A percentile compares a stretch with the other conserved stretches of the same genome.
These are phyloP conservation scores for Agapornis roseicollis DNA, from an alignment of 2,113 vertebrate genomes.

Conservation along the genomic window DNA sequence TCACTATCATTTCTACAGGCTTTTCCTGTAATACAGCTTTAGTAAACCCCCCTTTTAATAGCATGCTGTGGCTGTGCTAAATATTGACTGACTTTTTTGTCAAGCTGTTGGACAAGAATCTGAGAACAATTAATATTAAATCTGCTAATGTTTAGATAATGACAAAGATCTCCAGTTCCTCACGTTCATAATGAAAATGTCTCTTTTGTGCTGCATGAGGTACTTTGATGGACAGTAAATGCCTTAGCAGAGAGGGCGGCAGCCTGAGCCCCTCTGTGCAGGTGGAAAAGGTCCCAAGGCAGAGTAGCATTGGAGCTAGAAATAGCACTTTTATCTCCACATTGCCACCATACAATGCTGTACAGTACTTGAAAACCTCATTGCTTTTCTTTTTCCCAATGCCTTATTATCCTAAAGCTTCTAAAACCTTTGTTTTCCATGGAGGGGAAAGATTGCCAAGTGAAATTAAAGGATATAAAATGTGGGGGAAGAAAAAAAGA, in stretches of 20 bases:
- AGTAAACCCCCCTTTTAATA: background rate
- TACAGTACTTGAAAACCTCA: background rate
- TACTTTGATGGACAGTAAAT: background rate
- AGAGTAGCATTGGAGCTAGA: background rate
- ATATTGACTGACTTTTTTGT: background rate
- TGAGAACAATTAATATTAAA: background rate
- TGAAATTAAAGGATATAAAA: background rate
- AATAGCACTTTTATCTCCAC: background rate
- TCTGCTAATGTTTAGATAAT: background rate
- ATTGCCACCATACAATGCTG: background rate
- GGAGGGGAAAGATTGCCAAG: background rate
- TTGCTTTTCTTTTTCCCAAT: background rate
- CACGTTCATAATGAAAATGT: fast-evolving
- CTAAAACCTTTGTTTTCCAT: background rate
- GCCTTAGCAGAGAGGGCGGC: background rate
- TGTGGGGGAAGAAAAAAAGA: background rate
- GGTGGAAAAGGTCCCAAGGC: background rate
- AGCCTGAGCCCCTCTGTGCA: background rate
- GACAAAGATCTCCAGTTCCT: background rate
- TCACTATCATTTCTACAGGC: background rate
- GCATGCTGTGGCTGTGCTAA: background rate
- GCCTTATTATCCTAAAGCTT: background rate
- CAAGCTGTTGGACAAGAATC: background rate
- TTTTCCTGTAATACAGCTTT: constrained; percentile 18
- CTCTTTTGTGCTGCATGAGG: background rate